Evolutionary conservation across 2,888 invertebrate species (phyloP).

Genomic region (Noctua fimbriata): DNA sequence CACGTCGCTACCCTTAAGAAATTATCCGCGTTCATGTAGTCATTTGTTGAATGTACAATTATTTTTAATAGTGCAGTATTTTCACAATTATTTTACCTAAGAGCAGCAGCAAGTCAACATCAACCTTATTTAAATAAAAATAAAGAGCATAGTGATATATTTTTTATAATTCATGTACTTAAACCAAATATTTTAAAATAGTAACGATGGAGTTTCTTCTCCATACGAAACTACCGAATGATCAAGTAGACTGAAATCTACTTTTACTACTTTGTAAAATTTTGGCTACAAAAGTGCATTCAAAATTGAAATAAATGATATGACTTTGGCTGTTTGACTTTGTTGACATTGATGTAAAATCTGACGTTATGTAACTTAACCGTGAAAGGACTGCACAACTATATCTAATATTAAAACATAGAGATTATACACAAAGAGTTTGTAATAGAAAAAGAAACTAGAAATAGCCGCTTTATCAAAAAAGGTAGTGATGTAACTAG

Average conservation of each 20-base stretch:
- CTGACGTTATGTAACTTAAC: neutral
- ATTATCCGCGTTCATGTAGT: neutral
- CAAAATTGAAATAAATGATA: neutral
- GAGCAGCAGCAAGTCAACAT: neutral
- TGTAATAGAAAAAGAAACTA: neutral
- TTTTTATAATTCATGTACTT: neutral
- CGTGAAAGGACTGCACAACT: neutral
- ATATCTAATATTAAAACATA: slow-evolving; percentile 1
- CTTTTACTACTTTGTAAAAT: neutral
- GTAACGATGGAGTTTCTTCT: neutral
- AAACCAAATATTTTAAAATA: too few relatives aligned
- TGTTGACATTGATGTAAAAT: neutral
- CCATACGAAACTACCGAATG: neutral
- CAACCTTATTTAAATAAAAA: neutral
- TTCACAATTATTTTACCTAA: neutral
- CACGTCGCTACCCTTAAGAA: slow-evolving; percentile 20
- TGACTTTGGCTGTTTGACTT: neutral
- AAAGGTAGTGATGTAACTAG: neutral
- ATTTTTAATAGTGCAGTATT: neutral
- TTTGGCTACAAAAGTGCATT: neutral
- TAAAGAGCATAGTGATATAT: neutral
- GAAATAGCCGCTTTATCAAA: too few relatives aligned
- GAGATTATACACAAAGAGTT: neutral
- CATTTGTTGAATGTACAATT: slow-evolving; percentile 21
- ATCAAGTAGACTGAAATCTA: neutral